These are phyloP conservation scores for Malurus elegans DNA, from an alignment of 2,113 vertebrate species.

Conservation along the genomic window DNA sequence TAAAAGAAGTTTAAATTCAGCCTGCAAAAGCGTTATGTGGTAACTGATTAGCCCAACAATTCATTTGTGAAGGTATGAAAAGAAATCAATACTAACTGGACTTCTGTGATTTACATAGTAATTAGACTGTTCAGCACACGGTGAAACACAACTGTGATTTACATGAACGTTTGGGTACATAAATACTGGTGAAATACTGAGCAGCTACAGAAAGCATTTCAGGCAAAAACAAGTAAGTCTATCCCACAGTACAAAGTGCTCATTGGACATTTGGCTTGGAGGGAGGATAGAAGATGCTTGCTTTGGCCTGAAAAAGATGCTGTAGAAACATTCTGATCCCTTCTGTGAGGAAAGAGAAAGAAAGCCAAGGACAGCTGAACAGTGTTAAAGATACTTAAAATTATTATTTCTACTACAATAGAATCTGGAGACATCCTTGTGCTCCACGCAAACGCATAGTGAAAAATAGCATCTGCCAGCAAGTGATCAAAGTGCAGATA, in stretches of 20 bases:
- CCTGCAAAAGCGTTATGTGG: not conserved
- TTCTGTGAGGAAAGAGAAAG: not conserved
- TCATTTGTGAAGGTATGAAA: not conserved
- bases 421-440: not conserved
- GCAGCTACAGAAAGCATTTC: not conserved
- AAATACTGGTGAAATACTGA: not conserved
- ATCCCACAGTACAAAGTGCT: not conserved
- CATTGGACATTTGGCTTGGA: not conserved
- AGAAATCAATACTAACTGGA: not conserved
- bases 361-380: not conserved
- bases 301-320: not conserved
- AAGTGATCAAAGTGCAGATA: not conserved
- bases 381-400: not conserved
- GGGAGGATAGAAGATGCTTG: not conserved
- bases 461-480: not conserved
- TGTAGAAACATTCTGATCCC: not conserved
- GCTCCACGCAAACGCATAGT: accelerated
- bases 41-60: not conserved
- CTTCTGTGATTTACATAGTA: not conserved
- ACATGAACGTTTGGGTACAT: not conserved
- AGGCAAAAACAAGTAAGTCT: not conserved
- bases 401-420: not conserved
- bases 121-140: not conserved
- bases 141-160: not conserved
- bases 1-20: not conserved